Evolutionary conservation across 2,113 vertebrate genomes (phyloP).

Genomic region (Trachemys scripta): DNA sequence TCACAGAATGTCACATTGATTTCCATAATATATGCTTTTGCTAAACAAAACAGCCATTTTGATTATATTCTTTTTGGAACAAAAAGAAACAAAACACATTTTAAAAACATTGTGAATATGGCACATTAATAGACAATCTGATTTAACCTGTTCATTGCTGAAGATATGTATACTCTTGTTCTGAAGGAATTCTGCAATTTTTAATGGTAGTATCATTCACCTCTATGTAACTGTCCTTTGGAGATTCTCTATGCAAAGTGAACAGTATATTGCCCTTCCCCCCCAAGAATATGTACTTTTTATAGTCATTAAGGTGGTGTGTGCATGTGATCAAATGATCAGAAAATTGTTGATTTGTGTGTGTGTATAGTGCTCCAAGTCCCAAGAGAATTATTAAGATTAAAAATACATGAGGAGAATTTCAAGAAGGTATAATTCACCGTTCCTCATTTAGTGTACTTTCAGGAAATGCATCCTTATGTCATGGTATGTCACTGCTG

Average conservation of each 20-base stretch:
- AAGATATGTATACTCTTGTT: neutral
- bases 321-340: neutral
- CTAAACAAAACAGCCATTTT: neutral
- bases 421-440: neutral
- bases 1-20: neutral
- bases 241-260: neutral
- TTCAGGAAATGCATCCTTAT: neutral
- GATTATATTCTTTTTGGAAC: neutral
- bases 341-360: fast-evolving
- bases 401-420: neutral
- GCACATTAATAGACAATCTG: neutral
- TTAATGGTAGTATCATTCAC: neutral
- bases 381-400: neutral
- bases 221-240: neutral
- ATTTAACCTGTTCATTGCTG: neutral
- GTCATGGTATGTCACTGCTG: neutral
- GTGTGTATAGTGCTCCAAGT: neutral
- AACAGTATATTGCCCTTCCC: neutral
- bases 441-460: neutral
- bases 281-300: neutral
- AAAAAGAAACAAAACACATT: fast-evolving
- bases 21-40: neutral
- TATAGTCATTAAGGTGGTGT: neutral
- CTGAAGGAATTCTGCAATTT: neutral
- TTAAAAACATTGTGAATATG: neutral